A percentile compares a stretch with the other conserved stretches of the same genome.
Conservation (phyloP, 1,140 invertebrate genomes). For the Pomacea maculata region DNA sequence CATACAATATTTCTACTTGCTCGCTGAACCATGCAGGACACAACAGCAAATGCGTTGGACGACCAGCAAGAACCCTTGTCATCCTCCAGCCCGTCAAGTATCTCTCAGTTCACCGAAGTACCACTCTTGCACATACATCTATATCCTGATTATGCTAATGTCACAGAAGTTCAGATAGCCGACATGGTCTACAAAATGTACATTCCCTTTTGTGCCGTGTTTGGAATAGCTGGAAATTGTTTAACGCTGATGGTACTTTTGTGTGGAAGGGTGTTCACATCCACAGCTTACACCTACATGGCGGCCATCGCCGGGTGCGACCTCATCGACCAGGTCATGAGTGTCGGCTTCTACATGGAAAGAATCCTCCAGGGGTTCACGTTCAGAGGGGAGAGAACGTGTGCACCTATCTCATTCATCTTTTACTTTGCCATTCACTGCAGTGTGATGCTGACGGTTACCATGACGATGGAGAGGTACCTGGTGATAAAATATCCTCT, state of each 20-base stretch:
- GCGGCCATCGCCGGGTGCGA: conserved; percentile 6
- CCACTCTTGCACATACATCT: too few relatives aligned
- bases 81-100: too few relatives aligned
- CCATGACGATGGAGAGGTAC: conserved; percentile 30
- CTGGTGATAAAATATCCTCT: conserved; percentile 20
- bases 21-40: too few relatives aligned
- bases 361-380: conserved; percentile 2
- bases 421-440: conserved; percentile 31
- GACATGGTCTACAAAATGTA: too few relatives aligned
- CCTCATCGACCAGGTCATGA: neutral
- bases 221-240: conserved; percentile 44
- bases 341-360: neutral
- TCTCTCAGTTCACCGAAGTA: too few relatives aligned
- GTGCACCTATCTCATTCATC: conserved; percentile 17
- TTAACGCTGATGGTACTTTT: conserved; percentile 39
- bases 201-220: conserved; percentile 17
- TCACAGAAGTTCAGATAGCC: too few relatives aligned
- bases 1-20: too few relatives aligned
- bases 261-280: conserved; percentile 6
- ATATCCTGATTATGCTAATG: too few relatives aligned
- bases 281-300: conserved; percentile 6
- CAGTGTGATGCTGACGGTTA: conserved; percentile 18
- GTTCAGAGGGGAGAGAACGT: conserved; percentile 5
- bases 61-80: too few relatives aligned
- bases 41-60: too few relatives aligned